Base-by-base conservation (phyloP, 1,140 invertebrate genomes). In the Cotesia chilonis region DNA sequence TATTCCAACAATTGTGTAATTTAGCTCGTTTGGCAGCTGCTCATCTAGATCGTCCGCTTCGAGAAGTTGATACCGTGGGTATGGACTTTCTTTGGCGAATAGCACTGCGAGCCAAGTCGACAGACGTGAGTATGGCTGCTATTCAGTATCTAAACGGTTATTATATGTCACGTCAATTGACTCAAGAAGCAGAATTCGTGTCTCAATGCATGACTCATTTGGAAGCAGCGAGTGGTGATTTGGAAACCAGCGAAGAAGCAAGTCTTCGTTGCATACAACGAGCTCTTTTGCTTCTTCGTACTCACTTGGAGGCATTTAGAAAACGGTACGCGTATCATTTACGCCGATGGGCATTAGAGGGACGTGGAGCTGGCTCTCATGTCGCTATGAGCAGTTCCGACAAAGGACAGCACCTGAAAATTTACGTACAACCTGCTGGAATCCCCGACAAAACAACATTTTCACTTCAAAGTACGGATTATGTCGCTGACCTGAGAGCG, bases 71-170 rank as follows among this genome's bases (percentile, higher is more conserved):
- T 68, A 86, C 85, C 1, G 90, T 94, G 36, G 95, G 94, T 10
- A 97, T 97, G 93, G 94, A 96, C 84, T 95, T 97, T 79, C 85
- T 98, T 17, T 98, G 96, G 96, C 94, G 93, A 82, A 97, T 98
- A 74, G 96, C 96, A 0, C 85, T 98, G 0, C 88, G 93, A 74
- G 95, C 95, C 1, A 92, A 92, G 73, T 96, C 94, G 82, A 96
- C 94, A 52, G 95, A 98, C 83, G 96, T 98, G 0, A 97, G 95
- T 73, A 93, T 97, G 91, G 93, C 95, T 4, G 95, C 96, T 0
- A 98, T 97, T 71, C 95, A 97, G 80, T 96, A 96, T 81, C 88
- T 98, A 41, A 98, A 97, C 81, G 92, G 92, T 77, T 96, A 95
- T 80, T 98, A 97, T 84, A 96, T 97, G 89, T 94, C 94, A 35